phyloP scores from a whole-genome alignment of 23 tunicate genomes.

The Ciona savignyi region DNA sequence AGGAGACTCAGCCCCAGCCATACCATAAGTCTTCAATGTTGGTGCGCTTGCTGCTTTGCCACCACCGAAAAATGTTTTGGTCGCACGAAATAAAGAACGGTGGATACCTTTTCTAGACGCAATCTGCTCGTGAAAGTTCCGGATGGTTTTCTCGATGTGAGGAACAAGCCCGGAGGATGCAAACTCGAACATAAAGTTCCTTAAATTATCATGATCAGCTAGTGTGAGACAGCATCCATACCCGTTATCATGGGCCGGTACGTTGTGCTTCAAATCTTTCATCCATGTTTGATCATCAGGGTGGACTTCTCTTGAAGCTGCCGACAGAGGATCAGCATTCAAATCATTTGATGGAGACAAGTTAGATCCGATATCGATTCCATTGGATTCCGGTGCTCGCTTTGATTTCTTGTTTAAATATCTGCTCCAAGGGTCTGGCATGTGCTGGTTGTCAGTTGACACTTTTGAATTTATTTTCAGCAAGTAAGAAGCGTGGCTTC shows the following conservation, averaged over 20 bases:
- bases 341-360: neutral
- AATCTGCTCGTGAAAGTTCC: conserved; percentile 58
- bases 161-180: conserved; percentile 61
- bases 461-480: conserved; percentile 66
- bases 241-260: conserved; percentile 14
- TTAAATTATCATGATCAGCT: conserved; percentile 58
- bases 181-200: conserved; percentile 64
- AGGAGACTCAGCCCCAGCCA: conserved; percentile 47
- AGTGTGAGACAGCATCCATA: conserved; percentile 75
- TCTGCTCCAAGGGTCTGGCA: conserved; percentile 72
- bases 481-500: conserved; percentile 39
- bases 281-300: conserved; percentile 31
- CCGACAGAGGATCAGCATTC: too few relatives aligned
- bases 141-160: conserved; percentile 80
- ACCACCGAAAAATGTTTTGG: conserved; percentile 60
- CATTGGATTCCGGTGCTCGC: neutral
- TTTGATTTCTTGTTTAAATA: conserved; percentile 31
- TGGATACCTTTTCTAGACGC: conserved; percentile 69
- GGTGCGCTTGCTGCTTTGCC: conserved; percentile 57
- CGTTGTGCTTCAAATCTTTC: conserved; percentile 28
- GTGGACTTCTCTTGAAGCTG: conserved; percentile 12
- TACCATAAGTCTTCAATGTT: conserved; percentile 38
- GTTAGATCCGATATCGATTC: neutral
- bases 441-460: conserved; percentile 15
- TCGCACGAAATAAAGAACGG: conserved; percentile 53